Percentiles rank a stretch among this genome's conserved stretches.
These are phyloP conservation scores for Thecocarcelia acutangulata DNA, from an alignment of 2,888 invertebrate genomes.

Conservation along the genomic window DNA sequence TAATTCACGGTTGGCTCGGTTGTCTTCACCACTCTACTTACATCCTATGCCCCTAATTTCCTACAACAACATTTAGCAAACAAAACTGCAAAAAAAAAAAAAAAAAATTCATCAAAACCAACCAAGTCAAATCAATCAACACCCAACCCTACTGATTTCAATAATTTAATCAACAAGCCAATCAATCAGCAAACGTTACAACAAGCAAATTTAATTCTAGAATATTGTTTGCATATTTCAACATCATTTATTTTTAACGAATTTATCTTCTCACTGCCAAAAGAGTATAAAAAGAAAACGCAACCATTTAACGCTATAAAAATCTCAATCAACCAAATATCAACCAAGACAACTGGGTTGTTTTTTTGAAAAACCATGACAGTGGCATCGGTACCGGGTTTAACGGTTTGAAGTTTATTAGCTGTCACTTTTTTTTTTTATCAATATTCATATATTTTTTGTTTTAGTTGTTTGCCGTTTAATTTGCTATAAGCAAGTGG, in stretches of 20 bases:
- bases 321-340: constrained; percentile 61
- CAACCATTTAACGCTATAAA: constrained; percentile 70
- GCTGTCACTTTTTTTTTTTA: constrained; percentile 56
- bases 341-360: constrained; percentile 70
- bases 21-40: constrained; percentile 52
- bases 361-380: constrained; percentile 57
- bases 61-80: constrained; percentile 64
- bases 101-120: constrained; percentile 64
- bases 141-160: constrained; percentile 60
- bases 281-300: constrained; percentile 65
- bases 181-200: constrained; percentile 66
- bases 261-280: constrained; percentile 66
- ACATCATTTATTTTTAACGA: constrained; percentile 70
- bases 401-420: background rate
- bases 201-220: constrained; percentile 57
- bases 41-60: constrained; percentile 63
- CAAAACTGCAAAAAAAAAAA: constrained; percentile 57
- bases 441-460: constrained; percentile 29
- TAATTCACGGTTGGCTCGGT: constrained; percentile 48
- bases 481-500: constrained; percentile 50
- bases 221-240: constrained; percentile 57
- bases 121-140: constrained; percentile 64
- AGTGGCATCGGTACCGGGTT: constrained; percentile 20
- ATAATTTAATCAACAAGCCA: constrained; percentile 47
- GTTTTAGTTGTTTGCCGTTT: constrained; percentile 41